Evolutionary conservation across 2,888 invertebrate species (phyloP), one percentile per base, ranked within the genome.

Genomic region (Parnassius orleans): DNA sequence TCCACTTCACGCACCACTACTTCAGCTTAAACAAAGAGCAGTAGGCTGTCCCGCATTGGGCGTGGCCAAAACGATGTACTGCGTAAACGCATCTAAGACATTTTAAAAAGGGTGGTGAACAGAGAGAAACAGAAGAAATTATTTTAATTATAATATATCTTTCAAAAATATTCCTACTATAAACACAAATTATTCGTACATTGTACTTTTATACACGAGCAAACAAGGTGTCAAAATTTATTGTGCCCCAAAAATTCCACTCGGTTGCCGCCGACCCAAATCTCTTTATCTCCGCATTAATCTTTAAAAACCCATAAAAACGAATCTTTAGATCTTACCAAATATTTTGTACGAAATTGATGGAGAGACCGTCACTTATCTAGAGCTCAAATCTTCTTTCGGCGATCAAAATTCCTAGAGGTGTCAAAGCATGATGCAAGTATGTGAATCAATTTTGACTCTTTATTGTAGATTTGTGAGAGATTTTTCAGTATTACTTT

Each of bases 301-400:
- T 91, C 90, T 90, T 83, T 84, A 77, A 74, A 81, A 84, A 81
- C 77, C 84, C 79, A 86, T 89, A 89, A 90, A 90, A 87, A 76
- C 55, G 81, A 85, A 90, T 87, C 86, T 83, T 83, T 78, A 80
- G 82, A 87, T 89, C 87, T 88, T 79, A 83, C 77, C 77, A 87
- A 90, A 90, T 86, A 88, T 90, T 89, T 89, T 86, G 84, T 87
- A 84, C 78, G 75, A 87, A 89, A 91, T 90, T 89, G 87, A 91
- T 90, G 87, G 83, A 78, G 85, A 82, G 77, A 84, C 83, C 80
- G 73, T 78, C 70, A 74, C 73, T 86, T 89, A 91, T 91, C 91
- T 77, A 70, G 69, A 76, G 72, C 78, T 79, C 65, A 75, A 78
- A 90, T 90, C 90, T 81, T 81, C 76, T 77, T 80, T 74, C 72